Conservation (phyloP, 2,797 vertebrate species). For the Pogonophryne albipinna region DNA sequence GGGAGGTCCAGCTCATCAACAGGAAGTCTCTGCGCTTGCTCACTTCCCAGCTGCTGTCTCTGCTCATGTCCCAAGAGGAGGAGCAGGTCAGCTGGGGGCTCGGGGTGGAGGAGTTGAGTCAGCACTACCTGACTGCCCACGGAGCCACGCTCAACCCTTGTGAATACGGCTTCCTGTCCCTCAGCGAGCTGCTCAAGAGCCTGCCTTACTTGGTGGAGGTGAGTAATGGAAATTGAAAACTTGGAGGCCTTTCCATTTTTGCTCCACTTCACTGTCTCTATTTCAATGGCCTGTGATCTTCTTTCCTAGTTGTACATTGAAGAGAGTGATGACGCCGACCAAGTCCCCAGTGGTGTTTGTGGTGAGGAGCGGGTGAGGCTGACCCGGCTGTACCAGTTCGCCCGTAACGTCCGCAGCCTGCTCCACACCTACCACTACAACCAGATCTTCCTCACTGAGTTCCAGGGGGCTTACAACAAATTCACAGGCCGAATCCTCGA, state of each 20-base stretch:
- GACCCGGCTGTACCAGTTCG: constrained; percentile 94
- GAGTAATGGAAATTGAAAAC: neutral
- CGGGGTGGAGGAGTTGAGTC: constrained; percentile 88
- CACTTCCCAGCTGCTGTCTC: constrained; percentile 91
- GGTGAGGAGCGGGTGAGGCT: constrained; percentile 90
- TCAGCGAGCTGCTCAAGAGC: constrained; percentile 94
- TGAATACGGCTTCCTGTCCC: constrained; percentile 97
- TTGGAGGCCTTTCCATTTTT: no score
- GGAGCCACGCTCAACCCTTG: constrained; percentile 90
- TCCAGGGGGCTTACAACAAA: constrained; percentile 91
- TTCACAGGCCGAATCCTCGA: constrained; percentile 90
- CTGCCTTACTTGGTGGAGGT: constrained; percentile 97
- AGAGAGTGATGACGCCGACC: constrained; percentile 59
- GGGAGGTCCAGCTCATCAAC: constrained; percentile 95
- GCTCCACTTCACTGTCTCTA: neutral
- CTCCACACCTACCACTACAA: constrained; percentile 99
- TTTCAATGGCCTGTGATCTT: neutral
- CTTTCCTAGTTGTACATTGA: constrained; percentile 86
- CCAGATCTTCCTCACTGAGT: constrained; percentile 97
- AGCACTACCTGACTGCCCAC: constrained; percentile 85
- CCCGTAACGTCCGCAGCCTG: constrained; percentile 91
- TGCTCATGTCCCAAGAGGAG: constrained; percentile 94
- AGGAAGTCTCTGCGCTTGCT: constrained; percentile 94
- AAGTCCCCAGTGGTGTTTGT: constrained; percentile 14
- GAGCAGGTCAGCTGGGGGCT: constrained; percentile 74